Percentiles rank a stretch among this genome's conserved stretches.
phyloP scores from a whole-genome alignment of 2,888 invertebrate species.

The Priocnemis perturbator region DNA sequence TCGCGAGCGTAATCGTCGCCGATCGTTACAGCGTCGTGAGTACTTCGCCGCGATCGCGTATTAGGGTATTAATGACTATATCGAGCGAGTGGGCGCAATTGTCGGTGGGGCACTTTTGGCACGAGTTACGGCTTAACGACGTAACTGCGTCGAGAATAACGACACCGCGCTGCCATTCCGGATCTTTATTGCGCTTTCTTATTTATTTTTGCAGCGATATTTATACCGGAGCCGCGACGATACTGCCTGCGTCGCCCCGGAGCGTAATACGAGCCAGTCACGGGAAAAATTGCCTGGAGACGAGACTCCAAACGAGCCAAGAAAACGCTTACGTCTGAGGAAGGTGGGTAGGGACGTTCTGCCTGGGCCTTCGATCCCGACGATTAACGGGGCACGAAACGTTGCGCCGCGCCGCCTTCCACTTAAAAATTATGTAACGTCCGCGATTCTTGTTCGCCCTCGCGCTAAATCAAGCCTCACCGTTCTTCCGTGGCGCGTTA shows the following conservation, averaged over 20 bases:
- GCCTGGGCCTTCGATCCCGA: too few species aligned
- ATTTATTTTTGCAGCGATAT: slow-evolving; percentile 51
- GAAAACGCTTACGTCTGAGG: slow-evolving; percentile 19
- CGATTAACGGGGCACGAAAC: too few species aligned
- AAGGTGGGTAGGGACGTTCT: background rate
- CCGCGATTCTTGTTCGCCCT: too few species aligned
- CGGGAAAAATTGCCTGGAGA: slow-evolving; percentile 40
- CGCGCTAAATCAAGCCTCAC: too few species aligned
- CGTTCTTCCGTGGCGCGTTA: too few species aligned
- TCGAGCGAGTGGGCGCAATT: slow-evolving; percentile 33
- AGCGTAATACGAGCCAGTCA: slow-evolving; percentile 20
- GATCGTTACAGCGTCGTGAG: background rate
- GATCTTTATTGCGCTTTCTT: slow-evolving; percentile 58
- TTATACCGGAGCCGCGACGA: slow-evolving; percentile 28
- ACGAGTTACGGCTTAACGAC: slow-evolving; percentile 55
- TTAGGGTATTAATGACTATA: slow-evolving; percentile 43
- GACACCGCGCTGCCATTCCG: slow-evolving; percentile 39
- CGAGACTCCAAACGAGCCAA: slow-evolving; percentile 29
- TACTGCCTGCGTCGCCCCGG: slow-evolving; percentile 6
- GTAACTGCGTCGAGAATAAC: slow-evolving; percentile 47
- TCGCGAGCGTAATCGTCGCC: too few species aligned
- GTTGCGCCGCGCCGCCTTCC: too few species aligned
- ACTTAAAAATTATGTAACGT: too few species aligned
- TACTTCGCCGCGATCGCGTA: background rate
- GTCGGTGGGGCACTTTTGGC: slow-evolving; percentile 55